Base-by-base conservation (phyloP, 2,888 invertebrate genomes). In the Heliconius cydno region DNA sequence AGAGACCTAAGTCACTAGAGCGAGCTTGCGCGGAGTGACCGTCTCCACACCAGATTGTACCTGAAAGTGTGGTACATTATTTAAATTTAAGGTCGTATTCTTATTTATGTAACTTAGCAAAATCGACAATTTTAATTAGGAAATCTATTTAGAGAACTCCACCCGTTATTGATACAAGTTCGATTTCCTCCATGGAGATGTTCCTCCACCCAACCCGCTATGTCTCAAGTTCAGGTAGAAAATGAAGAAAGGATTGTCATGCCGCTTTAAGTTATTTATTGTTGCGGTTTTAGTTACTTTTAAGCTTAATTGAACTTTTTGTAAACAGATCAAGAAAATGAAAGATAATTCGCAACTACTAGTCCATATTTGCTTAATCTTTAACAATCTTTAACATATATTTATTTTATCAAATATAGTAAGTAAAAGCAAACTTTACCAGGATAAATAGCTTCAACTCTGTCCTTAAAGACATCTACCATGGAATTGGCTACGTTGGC, bases 31-130 rank as follows among this genome's bases (percentile, higher is more conserved):
- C 96, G 0, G 95, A 92, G 84, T 96, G 96, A 0, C 97, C 97
- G 76, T 95, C 95, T 0, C 97, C 97, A 85, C 97, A 97, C 97
- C 97, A 97, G 19, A 96, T 95, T 0, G 97, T 97, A 13, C 97
- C 97, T 96, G 90, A 4, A 68, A 80, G 9, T 57, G 6, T 22
- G n/a, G 6, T 22, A 7, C 5, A 63, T 28, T 13, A 57, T 10
- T 38, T 71, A n/a, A n/a, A 77, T 22, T n/a, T 65, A 72, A 13
- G 28, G 19, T 72, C 52, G 52, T 52, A 19, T 52, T 52, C 6
- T 19, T 19, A 52, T 52, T 19, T 52, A 19, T 52, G 6, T 46
- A 46, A 46, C 46, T 52, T 19, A 19, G 19, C 46, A 52, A 52
- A 7, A 19, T 52, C 7, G 2, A 52, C 5, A 52, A 52, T 46